Percentiles rank a stretch among this genome's conserved stretches.
Evolutionary conservation across 2,888 invertebrate genomes (phyloP).

Genomic region (Boloria selene): DNA sequence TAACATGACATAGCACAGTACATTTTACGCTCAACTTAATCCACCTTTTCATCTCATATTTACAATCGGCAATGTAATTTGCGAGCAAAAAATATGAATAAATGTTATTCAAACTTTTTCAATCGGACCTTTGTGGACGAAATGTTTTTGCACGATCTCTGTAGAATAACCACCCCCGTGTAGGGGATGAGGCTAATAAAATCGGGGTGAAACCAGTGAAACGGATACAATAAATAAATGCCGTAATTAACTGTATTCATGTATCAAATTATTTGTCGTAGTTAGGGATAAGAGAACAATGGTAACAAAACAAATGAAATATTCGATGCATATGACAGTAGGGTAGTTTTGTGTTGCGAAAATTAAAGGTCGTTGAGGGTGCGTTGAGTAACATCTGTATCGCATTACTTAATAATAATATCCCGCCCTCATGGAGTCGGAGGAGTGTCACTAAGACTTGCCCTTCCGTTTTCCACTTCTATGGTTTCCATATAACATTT

Average conservation of each 20-base stretch:
- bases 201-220: slow-evolving; percentile 63
- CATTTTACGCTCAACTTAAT: slow-evolving; percentile 48
- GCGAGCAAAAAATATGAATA: slow-evolving; percentile 36
- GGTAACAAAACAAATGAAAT: slow-evolving; percentile 50
- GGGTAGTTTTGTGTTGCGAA: slow-evolving; percentile 59
- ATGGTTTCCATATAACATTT: too few relatives aligned
- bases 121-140: slow-evolving; percentile 33
- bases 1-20: slow-evolving; percentile 38
- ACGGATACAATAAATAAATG: slow-evolving; percentile 79
- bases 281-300: slow-evolving; percentile 51
- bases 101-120: slow-evolving; percentile 38
- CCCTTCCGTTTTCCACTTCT: too few relatives aligned
- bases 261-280: slow-evolving; percentile 68
- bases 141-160: slow-evolving; percentile 44
- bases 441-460: too few relatives aligned
- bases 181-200: slow-evolving; percentile 65
- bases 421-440: neutral
- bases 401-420: slow-evolving; percentile 15
- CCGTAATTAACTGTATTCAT: slow-evolving; percentile 77
- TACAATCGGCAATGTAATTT: slow-evolving; percentile 16
- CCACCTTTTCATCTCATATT: slow-evolving; percentile 43
- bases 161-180: slow-evolving; percentile 23
- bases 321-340: slow-evolving; percentile 67
- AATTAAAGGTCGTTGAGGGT: slow-evolving; percentile 53
- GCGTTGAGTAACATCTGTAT: slow-evolving; percentile 44